Evolutionary conservation across 2,113 vertebrate species (phyloP), one percentile per base, ranked within the genome.

Genomic region (Seriola aureovittata): DNA sequence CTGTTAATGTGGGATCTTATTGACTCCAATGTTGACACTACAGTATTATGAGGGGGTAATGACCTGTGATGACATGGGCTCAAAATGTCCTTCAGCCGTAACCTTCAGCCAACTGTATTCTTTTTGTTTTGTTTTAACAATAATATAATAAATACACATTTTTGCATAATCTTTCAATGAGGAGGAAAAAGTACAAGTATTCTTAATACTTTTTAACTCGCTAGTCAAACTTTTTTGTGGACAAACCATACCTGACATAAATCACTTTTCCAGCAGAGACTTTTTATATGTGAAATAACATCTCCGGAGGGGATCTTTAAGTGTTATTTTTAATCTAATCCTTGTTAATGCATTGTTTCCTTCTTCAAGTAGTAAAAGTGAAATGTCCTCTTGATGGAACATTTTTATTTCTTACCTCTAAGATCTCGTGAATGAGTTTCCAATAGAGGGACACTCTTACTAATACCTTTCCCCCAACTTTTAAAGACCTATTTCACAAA

Each of bases 1-100:
- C 29, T 54, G 62, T 57, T 92, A 85, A 86, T 89, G 77, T 85
- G 81, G 75, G 70, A 71, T 66, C 25, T 66, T 89, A 92, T 93
- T 75, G 91, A 93, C 80, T 78, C 8, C 55, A 71, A 19, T 71
- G 83, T 90, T 87, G 80, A 75, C 81, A 80, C 62, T 48, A 75
- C 36, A 77, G 42, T 88, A 63, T 80, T 72, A 79, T 68, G 58
- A 77, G 34, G 21, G 59, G 59, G 63, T 68, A 80, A 80, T 89
- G 89, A 92, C 69, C 89, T 63, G 40, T 85, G 50, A 84, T 82
- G 81, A 69, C 78, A 73, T 52, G 78, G 64, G 64, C 40, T 82
- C 60, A 58, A 70, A 71, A 73, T 36, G 81, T 23, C 92, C 90
- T 91, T 91, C 78, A 88, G 50, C 36, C 70, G 29, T 86, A 80